Base-by-base conservation (phyloP, 2,797 vertebrate genomes). In the Scyliorhinus canicula region DNA sequence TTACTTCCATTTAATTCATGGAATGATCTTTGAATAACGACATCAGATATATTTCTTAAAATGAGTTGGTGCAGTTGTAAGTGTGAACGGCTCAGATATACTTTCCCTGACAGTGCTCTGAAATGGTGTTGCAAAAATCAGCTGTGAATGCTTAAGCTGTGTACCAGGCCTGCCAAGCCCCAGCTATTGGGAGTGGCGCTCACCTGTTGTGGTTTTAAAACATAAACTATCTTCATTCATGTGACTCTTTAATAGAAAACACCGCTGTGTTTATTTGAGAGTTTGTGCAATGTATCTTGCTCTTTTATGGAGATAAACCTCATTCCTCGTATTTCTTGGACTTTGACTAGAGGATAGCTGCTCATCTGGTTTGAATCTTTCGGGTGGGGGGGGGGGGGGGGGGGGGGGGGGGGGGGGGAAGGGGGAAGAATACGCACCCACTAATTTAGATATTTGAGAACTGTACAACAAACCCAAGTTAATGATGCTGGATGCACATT, bases 191-290 rank as follows among this genome's bases (percentile, higher is more conserved):
- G 88, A 91, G 57, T 91, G 63, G 57, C 21, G 11, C 9, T 26
- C 24, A 65, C 21, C n/a, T 60, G 52, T 52, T 91, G 88, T 40
- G 21, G 21, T 63, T 91, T 65, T 91, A 40, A 63, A 60, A 40
- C 19, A 60, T 63, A 63, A 91, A 65, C 88, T 91, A 91, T 91
- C 24, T 91, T 14, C 88, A 63, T 65, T 65, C 88, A 91, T 44
- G 5, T 90, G 28, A 60, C 86, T 90, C 35, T 60, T 79, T 47
- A 65, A 63, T 11, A 26, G 19, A 65, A 91, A 91, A 91, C 88
- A 40, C 19, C 12, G 21, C n/a, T 65, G 2, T 91, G 60, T 12
- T 65, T 26, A 24, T 28, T 44, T 91, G 4, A 44, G 40, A 40
- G 21, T 65, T 91, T 91, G n/a, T n/a, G 60, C 40, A 65, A 24